Evolutionary conservation across 2,797 vertebrate genomes (phyloP), one percentile per base, ranked within the genome.

Genomic region (Caiman crocodilus): DNA sequence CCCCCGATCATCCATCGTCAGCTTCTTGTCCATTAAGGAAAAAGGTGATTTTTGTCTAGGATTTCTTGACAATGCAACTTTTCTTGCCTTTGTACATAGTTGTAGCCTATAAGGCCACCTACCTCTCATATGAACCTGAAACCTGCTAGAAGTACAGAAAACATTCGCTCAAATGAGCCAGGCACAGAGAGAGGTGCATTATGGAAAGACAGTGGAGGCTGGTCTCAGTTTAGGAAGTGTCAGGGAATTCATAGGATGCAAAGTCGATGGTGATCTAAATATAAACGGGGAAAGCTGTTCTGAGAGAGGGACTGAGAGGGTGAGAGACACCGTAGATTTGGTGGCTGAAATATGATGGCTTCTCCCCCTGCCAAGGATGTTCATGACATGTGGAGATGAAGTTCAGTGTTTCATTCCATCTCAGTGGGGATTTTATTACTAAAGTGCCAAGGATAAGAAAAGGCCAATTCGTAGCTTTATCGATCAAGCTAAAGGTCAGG

Each of bases 401-500:
- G 88, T 95, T 97, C 97, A 97, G 92, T 92, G 89, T 97, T 95
- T 89, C 74, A 96, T 97, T 97, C 94, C 83, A 96, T 97, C 97
- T 97, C 94, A 95, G 79, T 79, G 94, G 84, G 85, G 90, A 84
- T 97, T 97, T 96, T 97, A 97, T 97, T 94, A 96, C 92, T 92
- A 71, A 95, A 97, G 88, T 97, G 96, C 94, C 88, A 26, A 94
- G 90, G 85, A 96, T 95, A 95, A 97, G 96, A 97, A 98, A 97
- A 97, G 96, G 95, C 94, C 96, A 98, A 96, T 93, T 93, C 96
- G 96, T 96, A 96, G 77, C 96, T 95, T 91, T 97, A 98, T 98
- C 97, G 97, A 98, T 98, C 94, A 95, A 96, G 91, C 94, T 95
- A 98, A 98, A 98, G 97, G 96, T 98, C 97, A 97, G 94, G 90